These are phyloP conservation scores for Corydoras sp. DNA, from an alignment of 2,113 vertebrate species.

Conservation along the genomic window DNA sequence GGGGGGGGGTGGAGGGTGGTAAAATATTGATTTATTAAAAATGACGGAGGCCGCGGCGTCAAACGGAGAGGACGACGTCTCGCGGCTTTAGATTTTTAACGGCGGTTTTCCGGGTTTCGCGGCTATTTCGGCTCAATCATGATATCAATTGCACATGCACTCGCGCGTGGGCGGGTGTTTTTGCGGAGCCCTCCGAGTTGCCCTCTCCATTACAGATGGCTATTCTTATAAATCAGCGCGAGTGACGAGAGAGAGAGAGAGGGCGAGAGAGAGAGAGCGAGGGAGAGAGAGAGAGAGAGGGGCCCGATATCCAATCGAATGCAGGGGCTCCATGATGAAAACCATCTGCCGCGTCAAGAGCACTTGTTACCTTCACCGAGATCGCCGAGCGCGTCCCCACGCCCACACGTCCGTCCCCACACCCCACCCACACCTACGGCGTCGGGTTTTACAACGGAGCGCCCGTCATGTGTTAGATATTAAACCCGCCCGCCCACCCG, in stretches of 20 bases:
- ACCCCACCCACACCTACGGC: slow-evolving; percentile 42
- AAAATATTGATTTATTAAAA: slow-evolving; percentile 75
- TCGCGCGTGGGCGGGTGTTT: slow-evolving; percentile 37
- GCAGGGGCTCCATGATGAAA: slow-evolving; percentile 59
- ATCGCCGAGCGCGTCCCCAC: slow-evolving; percentile 55
- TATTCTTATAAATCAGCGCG: slow-evolving; percentile 36
- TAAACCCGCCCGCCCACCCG: slow-evolving; percentile 39
- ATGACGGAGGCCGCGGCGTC: neutral
- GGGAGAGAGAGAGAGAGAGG: slow-evolving; percentile 25
- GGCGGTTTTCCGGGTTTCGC: no score
- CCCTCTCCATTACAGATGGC: slow-evolving; percentile 36
- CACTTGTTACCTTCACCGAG: slow-evolving; percentile 69
- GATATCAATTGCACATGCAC: slow-evolving; percentile 47
- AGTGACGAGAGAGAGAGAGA: slow-evolving; percentile 13
- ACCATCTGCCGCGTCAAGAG: slow-evolving; percentile 66
- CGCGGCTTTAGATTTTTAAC: no score
- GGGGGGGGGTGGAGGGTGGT: slow-evolving; percentile 57
- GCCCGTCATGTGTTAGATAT: slow-evolving; percentile 68
- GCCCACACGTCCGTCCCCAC: slow-evolving; percentile 35
- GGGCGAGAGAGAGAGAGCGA: slow-evolving; percentile 18
- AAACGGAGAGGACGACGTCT: no score
- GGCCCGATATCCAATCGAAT: slow-evolving; percentile 47
- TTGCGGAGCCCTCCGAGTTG: slow-evolving; percentile 27
- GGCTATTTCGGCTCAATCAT: slow-evolving; percentile 28
- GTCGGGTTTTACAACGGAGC: slow-evolving; percentile 45